Evolutionary conservation across 2,113 vertebrate species (phyloP).

Genomic region (Cryptotis parvus): DNA sequence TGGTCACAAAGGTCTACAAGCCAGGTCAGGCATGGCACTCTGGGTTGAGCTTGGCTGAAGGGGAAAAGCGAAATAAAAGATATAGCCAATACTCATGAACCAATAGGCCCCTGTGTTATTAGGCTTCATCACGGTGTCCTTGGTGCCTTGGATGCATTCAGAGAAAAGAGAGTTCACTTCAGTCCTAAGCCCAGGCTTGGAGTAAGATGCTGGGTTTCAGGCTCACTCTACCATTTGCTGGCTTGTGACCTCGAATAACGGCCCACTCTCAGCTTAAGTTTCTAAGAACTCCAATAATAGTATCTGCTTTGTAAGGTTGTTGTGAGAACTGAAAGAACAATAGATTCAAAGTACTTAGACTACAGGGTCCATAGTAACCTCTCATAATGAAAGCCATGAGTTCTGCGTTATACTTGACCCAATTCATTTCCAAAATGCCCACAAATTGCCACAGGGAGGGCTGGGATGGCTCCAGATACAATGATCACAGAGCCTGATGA

Average conservation of each 20-base stretch:
- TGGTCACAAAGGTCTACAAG: slow-evolving; percentile 24
- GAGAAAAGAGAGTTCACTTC: background rate
- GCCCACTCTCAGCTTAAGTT: background rate
- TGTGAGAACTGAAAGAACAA: background rate
- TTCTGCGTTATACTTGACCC: background rate
- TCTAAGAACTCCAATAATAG: background rate
- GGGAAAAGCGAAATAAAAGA: background rate
- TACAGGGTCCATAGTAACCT: background rate
- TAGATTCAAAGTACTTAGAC: background rate
- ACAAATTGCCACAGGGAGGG: background rate
- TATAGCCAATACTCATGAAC: background rate
- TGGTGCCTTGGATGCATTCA: background rate
- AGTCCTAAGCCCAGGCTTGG: background rate
- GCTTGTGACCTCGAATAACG: background rate
- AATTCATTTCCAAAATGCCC: background rate
- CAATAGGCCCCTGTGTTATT: background rate
- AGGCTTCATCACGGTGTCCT: background rate
- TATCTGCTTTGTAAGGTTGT: background rate
- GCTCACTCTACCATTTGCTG: background rate
- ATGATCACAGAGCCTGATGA: background rate
- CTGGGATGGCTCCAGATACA: background rate
- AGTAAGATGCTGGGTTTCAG: background rate
- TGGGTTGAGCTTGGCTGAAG: background rate
- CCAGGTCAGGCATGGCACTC: background rate
- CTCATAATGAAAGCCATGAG: background rate